These are phyloP conservation scores for Zoanthus solanderi DNA, from an alignment of 92 coral and sea anemone genomes.

Conservation along the genomic window DNA sequence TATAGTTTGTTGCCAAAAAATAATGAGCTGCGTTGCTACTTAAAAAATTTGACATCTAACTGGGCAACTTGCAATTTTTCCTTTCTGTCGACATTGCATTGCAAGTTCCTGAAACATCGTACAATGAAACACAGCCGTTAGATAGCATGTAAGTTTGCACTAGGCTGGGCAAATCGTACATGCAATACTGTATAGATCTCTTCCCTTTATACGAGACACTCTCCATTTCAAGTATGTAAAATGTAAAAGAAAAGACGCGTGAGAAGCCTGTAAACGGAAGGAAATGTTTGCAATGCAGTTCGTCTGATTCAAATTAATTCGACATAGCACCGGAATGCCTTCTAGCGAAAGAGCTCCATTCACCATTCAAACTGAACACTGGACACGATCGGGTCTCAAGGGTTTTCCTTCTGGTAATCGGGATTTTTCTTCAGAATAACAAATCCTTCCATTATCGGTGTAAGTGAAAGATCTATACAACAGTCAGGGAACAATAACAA, in stretches of 20 bases:
- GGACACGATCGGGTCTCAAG: not conserved
- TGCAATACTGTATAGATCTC: too few species aligned
- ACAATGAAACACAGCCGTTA: too few species aligned
- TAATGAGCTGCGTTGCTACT: too few species aligned
- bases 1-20: too few species aligned
- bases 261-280: not conserved
- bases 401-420: conserved; percentile 78
- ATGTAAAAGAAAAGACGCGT: not conserved
- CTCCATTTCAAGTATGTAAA: too few species aligned
- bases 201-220: too few species aligned
- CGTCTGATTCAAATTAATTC: not conserved
- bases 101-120: too few species aligned
- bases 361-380: not conserved
- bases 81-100: too few species aligned
- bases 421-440: conserved; percentile 95
- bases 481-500: conserved; percentile 23
- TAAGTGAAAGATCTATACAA: conserved; percentile 81
- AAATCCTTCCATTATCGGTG: conserved; percentile 96
- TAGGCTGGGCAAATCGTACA: too few species aligned
- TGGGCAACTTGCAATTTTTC: too few species aligned
- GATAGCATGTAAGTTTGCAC: too few species aligned
- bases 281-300: not conserved
- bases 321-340: not conserved
- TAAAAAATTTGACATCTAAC: too few species aligned
- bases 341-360: not conserved